Evolutionary conservation across 2,888 invertebrate species (phyloP), one percentile per base, ranked within the genome.

Genomic region (Temnothorax rugatulus): DNA sequence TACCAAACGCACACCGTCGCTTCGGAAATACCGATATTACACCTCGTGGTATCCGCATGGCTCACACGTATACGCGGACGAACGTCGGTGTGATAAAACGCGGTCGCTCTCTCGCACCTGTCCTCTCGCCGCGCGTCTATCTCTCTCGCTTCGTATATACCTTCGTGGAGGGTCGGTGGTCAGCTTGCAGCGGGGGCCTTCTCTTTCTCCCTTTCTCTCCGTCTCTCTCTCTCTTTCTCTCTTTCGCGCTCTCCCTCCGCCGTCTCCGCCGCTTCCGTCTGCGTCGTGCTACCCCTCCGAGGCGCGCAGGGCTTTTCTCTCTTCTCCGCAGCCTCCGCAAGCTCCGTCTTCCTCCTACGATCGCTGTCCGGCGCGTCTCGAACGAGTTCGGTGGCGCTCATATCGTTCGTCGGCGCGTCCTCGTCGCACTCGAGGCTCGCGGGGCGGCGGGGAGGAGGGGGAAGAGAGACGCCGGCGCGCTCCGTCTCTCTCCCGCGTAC

Each of bases 311-410:
- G 64, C 82, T 59, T 68, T 79, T 83, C 68, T 83, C 68, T 89
- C 90, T 85, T 76, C 83, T 84, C 59, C 68, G 29, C 47, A n/a
- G 25, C 66, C 66, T 54, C 29, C 34, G 50, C 61, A 57, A 84
- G 83, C 63, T 38, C 83, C 82, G 77, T 90, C 88, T 84, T 81
- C 75, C 83, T 90, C 83, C 64, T 66, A 34, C 52, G 73, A 87
- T 79, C 81, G 81, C 84, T 71, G 88, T 87, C 87, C 85, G 85
- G 86, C 86, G 86, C 82, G 88, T 88, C 91, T 91, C 92, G 92
- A 87, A 87, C 79, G 86, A 84, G 90, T 83, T 92, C 91, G 91
- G 92, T 84, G 76, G 69, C 82, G 87, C 86, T 91, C 91, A 89
- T 90, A 83, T 89, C 90, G 90, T 87, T 83, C 52, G 83, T 82